A percentile compares a stretch with the other conserved stretches of the same genome.
phyloP scores from a whole-genome alignment of 2,797 vertebrate species.

The Syngnathus acus region DNA sequence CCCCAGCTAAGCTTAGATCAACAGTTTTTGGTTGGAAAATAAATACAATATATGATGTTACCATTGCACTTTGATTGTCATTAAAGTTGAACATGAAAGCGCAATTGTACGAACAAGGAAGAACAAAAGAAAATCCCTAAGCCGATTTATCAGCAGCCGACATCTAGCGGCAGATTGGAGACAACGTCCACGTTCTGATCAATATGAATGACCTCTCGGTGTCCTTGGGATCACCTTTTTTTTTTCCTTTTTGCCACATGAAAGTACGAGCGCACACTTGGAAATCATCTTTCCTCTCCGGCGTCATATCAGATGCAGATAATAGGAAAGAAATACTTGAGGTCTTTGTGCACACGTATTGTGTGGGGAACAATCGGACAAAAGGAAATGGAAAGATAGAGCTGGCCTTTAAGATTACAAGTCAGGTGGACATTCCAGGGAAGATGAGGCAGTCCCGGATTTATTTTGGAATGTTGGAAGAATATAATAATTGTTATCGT shows the following conservation, averaged over 20 bases:
- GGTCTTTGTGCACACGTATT: constrained; percentile 3
- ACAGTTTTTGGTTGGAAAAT: background rate
- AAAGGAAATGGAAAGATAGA: background rate
- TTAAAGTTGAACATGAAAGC: background rate
- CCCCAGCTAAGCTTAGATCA: too few relatives aligned
- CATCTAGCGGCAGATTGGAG: constrained; percentile 10
- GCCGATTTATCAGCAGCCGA: constrained; percentile 6
- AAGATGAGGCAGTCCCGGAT: background rate
- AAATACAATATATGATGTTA: background rate
- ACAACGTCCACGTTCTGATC: constrained; percentile 34
- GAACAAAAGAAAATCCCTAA: constrained; percentile 8
- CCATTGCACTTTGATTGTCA: background rate
- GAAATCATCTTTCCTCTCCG: constrained; percentile 19
- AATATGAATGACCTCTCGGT: constrained; percentile 50
- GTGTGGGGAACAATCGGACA: background rate
- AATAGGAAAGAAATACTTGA: constrained; percentile 7
- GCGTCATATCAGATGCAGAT: constrained; percentile 24
- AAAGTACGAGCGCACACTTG: constrained; percentile 13
- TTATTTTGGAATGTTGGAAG: background rate
- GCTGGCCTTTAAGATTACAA: background rate
- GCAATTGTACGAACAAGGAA: background rate
- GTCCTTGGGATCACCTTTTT: constrained; percentile 47
- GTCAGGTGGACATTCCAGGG: background rate
- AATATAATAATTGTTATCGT: too few relatives aligned
- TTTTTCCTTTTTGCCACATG: constrained; percentile 15